Base-by-base conservation (phyloP, 2,797 vertebrate species). In the Enteromius fasciolatus region DNA sequence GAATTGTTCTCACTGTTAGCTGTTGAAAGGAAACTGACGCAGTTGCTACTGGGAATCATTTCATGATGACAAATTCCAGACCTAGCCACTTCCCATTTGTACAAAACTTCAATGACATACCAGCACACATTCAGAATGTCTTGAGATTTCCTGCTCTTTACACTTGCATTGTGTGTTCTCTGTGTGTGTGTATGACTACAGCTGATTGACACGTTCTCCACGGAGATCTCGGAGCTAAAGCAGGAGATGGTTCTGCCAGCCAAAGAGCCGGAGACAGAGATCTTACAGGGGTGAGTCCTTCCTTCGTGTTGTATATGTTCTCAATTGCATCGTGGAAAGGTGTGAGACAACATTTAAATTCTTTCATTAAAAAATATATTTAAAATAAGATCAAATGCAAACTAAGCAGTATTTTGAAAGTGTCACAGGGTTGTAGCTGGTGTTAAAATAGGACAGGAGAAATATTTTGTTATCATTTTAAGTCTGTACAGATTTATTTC, bases 131-230 rank as follows among this genome's bases (percentile, higher is more conserved):
- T 69, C 50, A 63, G 68, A 25, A 74, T 63, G 74, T 28, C 18
- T 57, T 67, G 8, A 28, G 63, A 82, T 82, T 31, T 39, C 14
- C 36, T 76, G 36, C 8, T 9, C 17, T 76, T 76, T 14, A 57
- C 5, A 25, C 18, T 44, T 36, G n/a, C 54, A 69, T 67, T 59
- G 36, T 76, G 54, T 80, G 66, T 44, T 44, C 25, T 61, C 4
- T 76, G 3, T 81, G 59, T 76, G 44, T 50, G 11, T 57, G 31
- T 75, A 20, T 84, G 12, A 63, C 4, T 69, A 1, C n/a, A 99
- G 98, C 93, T 99, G 88, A 96, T 99, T 87, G 95, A 98, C 93
- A 96, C 96, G 2, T 97, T 99, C 70, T 96, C 95, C 87, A 95
- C 93, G 72, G 97, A 99, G 93, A 97, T 98, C 36, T 96, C 96